Conservation (phyloP, 2,888 invertebrate species). For the Camptogramma bilineatum region DNA sequence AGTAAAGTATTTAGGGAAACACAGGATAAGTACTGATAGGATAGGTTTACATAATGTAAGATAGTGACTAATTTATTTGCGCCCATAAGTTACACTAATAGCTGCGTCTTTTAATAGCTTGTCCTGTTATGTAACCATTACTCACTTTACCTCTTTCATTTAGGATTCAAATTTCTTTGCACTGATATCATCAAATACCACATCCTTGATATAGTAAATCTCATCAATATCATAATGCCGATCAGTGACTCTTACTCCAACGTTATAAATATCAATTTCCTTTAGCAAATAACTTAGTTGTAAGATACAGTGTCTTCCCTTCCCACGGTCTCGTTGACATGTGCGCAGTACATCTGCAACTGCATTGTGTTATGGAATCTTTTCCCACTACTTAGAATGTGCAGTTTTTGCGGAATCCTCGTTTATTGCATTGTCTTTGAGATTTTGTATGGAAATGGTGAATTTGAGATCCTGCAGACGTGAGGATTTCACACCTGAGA, state of each 20-base stretch:
- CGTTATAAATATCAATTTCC: constrained; percentile 16
- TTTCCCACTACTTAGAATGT: constrained; percentile 38
- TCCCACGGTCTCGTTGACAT: constrained; percentile 62
- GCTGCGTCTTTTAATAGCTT: constrained; percentile 3
- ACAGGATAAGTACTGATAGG: not conserved
- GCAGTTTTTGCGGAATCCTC: constrained; percentile 39
- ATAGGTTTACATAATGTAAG: not conserved
- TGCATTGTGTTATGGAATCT: constrained; percentile 38
- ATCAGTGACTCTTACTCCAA: constrained; percentile 10
- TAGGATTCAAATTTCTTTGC: constrained; percentile 30
- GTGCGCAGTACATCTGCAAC: constrained; percentile 45
- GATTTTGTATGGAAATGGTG: constrained; percentile 17
- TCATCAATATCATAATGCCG: constrained; percentile 15
- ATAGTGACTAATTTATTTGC: not conserved
- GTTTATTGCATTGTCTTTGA: constrained; percentile 37
- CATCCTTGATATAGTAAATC: constrained; percentile 29
- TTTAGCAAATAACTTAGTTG: constrained; percentile 17
- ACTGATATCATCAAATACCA: constrained; percentile 20
- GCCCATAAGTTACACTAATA: constrained; percentile 3
- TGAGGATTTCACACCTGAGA: constrained; percentile 16
- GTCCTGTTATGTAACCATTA: constrained; percentile 3
- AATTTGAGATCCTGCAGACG: constrained; percentile 21
- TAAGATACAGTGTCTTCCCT: constrained; percentile 33
- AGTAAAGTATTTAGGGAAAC: not conserved
- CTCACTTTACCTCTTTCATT: constrained; percentile 13